These are phyloP conservation scores for Agrochola lychnidis DNA, from an alignment of 2,888 invertebrate species.

Conservation along the genomic window DNA sequence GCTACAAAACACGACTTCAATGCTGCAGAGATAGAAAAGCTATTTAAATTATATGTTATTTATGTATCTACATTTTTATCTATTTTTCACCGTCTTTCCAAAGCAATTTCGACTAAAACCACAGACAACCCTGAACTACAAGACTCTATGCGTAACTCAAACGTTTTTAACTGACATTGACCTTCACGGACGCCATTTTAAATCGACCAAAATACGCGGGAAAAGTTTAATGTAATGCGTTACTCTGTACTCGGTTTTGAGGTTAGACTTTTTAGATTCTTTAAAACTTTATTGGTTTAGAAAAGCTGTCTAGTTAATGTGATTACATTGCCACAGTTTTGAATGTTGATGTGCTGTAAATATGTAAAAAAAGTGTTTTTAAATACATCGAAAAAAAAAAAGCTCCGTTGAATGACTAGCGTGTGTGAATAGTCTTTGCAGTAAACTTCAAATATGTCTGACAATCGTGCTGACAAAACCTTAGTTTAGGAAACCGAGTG, in stretches of 20 bases:
- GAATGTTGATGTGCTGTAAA: not conserved
- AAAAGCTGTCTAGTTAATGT: not conserved
- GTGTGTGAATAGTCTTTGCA: not conserved
- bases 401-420: not conserved
- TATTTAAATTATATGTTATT: no score
- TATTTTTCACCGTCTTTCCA: not conserved
- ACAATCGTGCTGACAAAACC: not conserved
- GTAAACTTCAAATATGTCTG: not conserved
- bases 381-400: not conserved
- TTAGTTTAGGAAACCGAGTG: not conserved
- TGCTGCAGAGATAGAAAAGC: no score
- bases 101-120: not conserved
- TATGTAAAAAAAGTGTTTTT: not conserved
- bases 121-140: conserved; percentile 49
- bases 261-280: conserved; percentile 26
- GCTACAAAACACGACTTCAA: no score
- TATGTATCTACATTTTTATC: no score
- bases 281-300: conserved; percentile 24
- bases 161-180: conserved; percentile 72
- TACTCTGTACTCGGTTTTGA: conserved; percentile 28
- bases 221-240: conserved; percentile 59
- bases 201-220: conserved; percentile 69
- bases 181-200: conserved; percentile 74
- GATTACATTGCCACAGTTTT: not conserved
- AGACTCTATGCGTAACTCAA: conserved; percentile 57